Evolutionary conservation across 2,797 vertebrate species (phyloP).

Genomic region (Danio aesculapii): DNA sequence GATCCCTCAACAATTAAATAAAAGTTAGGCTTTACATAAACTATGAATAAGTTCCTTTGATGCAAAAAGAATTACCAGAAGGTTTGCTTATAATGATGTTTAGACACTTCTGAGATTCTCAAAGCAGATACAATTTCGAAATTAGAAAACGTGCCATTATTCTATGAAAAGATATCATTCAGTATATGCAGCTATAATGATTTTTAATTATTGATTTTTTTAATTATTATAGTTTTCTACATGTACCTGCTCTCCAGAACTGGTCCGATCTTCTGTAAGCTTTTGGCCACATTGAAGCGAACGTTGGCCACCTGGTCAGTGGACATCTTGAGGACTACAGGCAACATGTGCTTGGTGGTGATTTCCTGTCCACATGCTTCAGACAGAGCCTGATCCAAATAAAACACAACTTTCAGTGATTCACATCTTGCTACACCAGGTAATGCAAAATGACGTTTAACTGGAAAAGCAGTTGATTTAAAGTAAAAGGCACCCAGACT

Average conservation of each 20-base stretch:
- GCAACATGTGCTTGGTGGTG: constrained; percentile 93
- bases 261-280: constrained; percentile 90
- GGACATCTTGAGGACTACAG: constrained; percentile 91
- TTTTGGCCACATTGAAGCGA: constrained; percentile 93
- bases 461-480: background rate
- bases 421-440: background rate
- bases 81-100: background rate
- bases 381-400: constrained; percentile 80
- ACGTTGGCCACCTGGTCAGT: constrained; percentile 94
- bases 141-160: no score
- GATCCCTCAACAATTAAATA: no score
- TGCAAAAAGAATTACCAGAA: background rate
- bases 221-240: no score
- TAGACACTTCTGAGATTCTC: no score
- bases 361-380: constrained; percentile 90
- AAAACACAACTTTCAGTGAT: background rate
- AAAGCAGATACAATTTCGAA: no score
- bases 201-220: no score
- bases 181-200: background rate
- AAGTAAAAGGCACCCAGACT: constrained; percentile 65
- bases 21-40: no score
- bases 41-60: no score
- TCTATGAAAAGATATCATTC: no score
- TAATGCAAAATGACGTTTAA: background rate
- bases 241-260: constrained; percentile 85